These are phyloP conservation scores for Enteromius viviparus DNA, from an alignment of 2,797 vertebrate species.

Conservation along the genomic window DNA sequence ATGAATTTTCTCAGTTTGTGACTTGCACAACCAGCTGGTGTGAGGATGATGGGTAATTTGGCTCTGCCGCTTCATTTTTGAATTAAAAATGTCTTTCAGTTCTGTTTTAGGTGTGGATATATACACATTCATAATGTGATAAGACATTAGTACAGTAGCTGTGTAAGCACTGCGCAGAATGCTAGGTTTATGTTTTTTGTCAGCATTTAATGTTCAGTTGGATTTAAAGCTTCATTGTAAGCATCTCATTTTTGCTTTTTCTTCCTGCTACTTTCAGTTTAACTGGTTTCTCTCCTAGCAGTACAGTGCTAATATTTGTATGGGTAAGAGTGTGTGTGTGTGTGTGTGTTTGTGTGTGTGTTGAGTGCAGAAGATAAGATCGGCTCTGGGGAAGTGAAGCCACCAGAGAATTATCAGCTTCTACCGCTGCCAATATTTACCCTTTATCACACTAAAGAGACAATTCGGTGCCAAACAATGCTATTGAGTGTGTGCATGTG, in stretches of 20 bases:
- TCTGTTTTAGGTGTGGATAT: neutral
- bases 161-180: neutral
- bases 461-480: slow-evolving; percentile 16
- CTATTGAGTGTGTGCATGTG: slow-evolving; percentile 11
- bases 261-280: neutral
- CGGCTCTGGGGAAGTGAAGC: neutral
- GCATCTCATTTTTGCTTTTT: neutral
- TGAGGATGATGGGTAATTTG: neutral
- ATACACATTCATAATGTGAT: neutral
- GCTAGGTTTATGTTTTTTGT: neutral
- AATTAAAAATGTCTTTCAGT: neutral
- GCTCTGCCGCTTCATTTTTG: neutral
- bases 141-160: too few species aligned
- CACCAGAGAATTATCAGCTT: slow-evolving; percentile 42
- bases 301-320: slow-evolving; percentile 12
- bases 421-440: slow-evolving; percentile 34
- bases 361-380: slow-evolving; percentile 39
- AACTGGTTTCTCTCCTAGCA: neutral
- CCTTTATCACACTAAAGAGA: slow-evolving; percentile 41
- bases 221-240: neutral
- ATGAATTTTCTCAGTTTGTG: neutral
- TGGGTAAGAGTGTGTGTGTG: neutral
- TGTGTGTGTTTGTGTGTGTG: slow-evolving; percentile 5
- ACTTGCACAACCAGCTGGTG: neutral
- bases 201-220: neutral